Base-by-base conservation (phyloP, 2,888 invertebrate genomes). In the Xylocampa areola region DNA sequence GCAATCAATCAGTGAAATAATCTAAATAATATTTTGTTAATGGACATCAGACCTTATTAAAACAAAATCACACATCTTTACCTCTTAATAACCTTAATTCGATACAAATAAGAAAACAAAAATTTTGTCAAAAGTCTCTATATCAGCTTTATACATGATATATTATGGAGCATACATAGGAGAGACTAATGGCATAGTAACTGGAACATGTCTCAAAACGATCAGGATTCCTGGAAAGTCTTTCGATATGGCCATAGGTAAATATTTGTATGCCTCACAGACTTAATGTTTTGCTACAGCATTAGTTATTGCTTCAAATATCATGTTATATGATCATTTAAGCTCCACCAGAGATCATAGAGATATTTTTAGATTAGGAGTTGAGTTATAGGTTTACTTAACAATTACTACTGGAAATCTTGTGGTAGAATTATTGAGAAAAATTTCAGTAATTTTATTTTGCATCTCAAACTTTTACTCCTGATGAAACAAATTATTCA, bases 141-240 rank as follows among this genome's bases (percentile, higher is more conserved):
- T n/a, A n/a, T n/a, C n/a, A n/a, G n/a, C n/a, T n/a, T 8, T 25
- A 45, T 45, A 55, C 19, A 50, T n/a, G 27, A n/a, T 55, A 13
- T n/a, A 23, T 36, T 48, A 55, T 35, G 30, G 32, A 57, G 55
- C 29, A 55, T 55, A 70, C 70, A 65, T 49, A 66, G 43, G 37
- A 43, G 49, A 65, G 49, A 67, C 68, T 75, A 72, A 72, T 72
- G 68, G 48, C 41, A 33, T 19, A 49, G 48, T 64, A 63, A 67
- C 72, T 72, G 57, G 73, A 72, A 75, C 63, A 60, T 64, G 39
- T 65, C 67, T 71, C 48, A 13, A 70, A 67, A 71, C 59, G 66
- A 71, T 51, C 29, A 66, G 48, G 32, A 49, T 72, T 59, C 72
- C 23, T 10, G 59, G 72, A 72, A 72, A 60, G 39, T 43, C 41